Conservation (phyloP, 2,113 vertebrate genomes). For the Naja naja region DNA sequence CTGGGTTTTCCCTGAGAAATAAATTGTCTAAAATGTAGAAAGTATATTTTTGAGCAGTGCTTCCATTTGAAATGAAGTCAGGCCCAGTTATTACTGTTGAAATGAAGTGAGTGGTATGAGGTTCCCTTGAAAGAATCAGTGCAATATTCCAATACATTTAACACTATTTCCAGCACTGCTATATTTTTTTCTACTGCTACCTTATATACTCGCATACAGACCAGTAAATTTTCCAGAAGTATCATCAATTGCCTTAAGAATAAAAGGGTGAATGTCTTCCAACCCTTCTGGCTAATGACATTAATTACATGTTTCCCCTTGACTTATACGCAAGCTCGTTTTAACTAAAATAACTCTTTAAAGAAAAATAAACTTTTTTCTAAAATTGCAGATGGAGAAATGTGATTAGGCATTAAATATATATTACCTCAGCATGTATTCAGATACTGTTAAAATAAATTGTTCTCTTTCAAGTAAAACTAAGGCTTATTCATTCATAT, state of each 20-base stretch:
- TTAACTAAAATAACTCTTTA: conserved; percentile 50
- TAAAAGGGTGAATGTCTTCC: conserved; percentile 13
- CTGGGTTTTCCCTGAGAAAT: background rate
- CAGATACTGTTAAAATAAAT: conserved; percentile 78
- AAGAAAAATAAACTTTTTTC: conserved; percentile 57
- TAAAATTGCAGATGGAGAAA: conserved; percentile 47
- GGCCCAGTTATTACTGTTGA: background rate
- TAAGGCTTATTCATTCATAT: conserved; percentile 58
- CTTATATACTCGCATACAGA: background rate
- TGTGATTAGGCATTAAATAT: conserved; percentile 48
- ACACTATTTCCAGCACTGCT: background rate
- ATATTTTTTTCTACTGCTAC: conserved; percentile 2
- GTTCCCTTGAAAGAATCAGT: background rate
- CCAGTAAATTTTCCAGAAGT: conserved; percentile 36
- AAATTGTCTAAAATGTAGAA: background rate
- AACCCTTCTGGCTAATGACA: conserved; percentile 25
- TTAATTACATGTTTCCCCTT: conserved; percentile 27
- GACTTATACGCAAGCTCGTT: conserved; percentile 48
- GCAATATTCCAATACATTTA: background rate
- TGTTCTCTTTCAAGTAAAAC: conserved; percentile 48
- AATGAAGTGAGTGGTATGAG: background rate
- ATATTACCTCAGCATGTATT: conserved; percentile 68
- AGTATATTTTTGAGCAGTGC: background rate
- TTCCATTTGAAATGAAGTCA: background rate
- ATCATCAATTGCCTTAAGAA: conserved; percentile 32